These are phyloP conservation scores for Merodon equestris DNA, from an alignment of 2,888 invertebrate genomes.

Conservation along the genomic window DNA sequence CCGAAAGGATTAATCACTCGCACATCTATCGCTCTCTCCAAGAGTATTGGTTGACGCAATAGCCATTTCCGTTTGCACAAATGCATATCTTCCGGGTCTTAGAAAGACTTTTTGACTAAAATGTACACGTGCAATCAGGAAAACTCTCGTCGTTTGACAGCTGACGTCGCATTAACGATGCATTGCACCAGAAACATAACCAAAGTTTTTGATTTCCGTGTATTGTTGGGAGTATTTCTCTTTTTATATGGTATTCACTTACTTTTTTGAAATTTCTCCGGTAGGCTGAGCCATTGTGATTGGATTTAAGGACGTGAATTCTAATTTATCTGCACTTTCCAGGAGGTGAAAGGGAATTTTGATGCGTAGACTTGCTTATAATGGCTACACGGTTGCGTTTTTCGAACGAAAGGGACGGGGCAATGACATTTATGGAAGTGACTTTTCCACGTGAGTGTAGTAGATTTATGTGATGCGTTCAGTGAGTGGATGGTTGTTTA, in stretches of 20 bases:
- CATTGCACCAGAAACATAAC: slow-evolving; percentile 53
- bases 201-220: slow-evolving; percentile 18
- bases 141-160: slow-evolving; percentile 44
- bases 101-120: background rate
- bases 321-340: background rate
- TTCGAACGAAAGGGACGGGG: slow-evolving; percentile 6
- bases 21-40: background rate
- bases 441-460: slow-evolving; percentile 5
- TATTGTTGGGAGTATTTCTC: background rate
- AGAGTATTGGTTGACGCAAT: slow-evolving; percentile 43
- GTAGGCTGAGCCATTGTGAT: slow-evolving; percentile 73
- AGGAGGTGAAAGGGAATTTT: slow-evolving; percentile 9
- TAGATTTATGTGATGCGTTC: background rate
- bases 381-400: slow-evolving; percentile 14
- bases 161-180: slow-evolving; percentile 22
- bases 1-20: background rate
- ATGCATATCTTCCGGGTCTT: slow-evolving; percentile 24
- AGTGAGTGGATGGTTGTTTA: too few relatives aligned
- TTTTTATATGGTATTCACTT: slow-evolving; percentile 68
- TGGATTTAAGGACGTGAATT: background rate
- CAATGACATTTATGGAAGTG: slow-evolving; percentile 20
- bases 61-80: slow-evolving; percentile 27
- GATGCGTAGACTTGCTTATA: background rate
- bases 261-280: slow-evolving; percentile 77
- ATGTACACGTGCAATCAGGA: slow-evolving; percentile 41